Conservation (phyloP, 2,797 vertebrate genomes). For the Eptatretus atami region DNA sequence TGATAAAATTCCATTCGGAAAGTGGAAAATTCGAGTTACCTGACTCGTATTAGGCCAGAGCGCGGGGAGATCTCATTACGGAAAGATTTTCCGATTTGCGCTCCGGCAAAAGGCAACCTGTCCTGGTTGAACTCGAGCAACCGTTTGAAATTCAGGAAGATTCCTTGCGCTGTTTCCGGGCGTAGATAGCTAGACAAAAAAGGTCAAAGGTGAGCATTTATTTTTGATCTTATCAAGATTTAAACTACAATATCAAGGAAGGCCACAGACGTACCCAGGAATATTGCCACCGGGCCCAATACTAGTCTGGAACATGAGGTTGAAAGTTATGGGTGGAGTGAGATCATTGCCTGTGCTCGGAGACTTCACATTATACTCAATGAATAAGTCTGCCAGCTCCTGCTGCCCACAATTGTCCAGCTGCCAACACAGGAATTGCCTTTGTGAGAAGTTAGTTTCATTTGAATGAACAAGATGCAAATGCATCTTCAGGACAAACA, state of each 20-base stretch:
- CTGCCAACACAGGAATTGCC: constrained; percentile 15
- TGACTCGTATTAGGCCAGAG: constrained; percentile 79
- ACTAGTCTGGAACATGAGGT: constrained; percentile 94
- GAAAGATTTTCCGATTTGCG: constrained; percentile 95
- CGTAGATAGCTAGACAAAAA: constrained; percentile 39
- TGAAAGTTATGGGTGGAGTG: constrained; percentile 56
- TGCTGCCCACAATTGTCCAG: constrained; percentile 78
- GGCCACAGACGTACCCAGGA: constrained; percentile 36
- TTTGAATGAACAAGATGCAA: too few relatives aligned
- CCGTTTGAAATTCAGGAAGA: constrained; percentile 97
- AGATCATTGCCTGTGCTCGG: constrained; percentile 73
- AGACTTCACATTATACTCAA: constrained; percentile 78
- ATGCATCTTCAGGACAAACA: too few relatives aligned
- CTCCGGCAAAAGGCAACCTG: constrained; percentile 80
- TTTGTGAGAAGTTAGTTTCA: too few relatives aligned
- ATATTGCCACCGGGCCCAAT: constrained; percentile 88
- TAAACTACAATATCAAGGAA: too few relatives aligned
- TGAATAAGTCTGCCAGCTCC: constrained; percentile 54
- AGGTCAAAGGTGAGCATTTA: too few relatives aligned
- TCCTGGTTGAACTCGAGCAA: constrained; percentile 95
- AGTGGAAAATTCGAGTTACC: constrained; percentile 18
- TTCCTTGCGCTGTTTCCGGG: constrained; percentile 96
- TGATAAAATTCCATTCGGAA: not conserved
- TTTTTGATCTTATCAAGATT: too few relatives aligned
- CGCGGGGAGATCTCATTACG: constrained; percentile 93